Base-by-base conservation (phyloP, 2,888 invertebrate genomes). In the Archips crataeganus region DNA sequence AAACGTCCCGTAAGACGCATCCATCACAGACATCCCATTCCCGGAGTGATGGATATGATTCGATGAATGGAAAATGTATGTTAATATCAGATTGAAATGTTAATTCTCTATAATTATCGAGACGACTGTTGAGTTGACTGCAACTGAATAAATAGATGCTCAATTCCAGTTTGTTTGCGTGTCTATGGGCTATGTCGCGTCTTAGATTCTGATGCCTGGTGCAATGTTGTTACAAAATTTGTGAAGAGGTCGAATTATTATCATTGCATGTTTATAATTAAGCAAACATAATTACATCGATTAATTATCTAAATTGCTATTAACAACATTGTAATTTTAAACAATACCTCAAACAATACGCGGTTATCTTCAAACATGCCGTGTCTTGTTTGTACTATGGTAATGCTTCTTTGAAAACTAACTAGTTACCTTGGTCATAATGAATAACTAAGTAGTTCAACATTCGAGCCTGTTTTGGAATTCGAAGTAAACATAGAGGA, bases 61-160 rank as follows among this genome's bases (percentile, higher is more conserved):
- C 78, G 78, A 89, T 92, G 90, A 92, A 94, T 92, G 84, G 84
- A 81, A 84, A 70, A 90, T 87, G 84, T 92, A 93, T 94, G 92
- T 79, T 90, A 93, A 94, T 93, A 74, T 77, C 77, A 84, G 86
- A 93, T 94, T 90, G 89, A 90, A 85, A 93, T 94, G 92, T 85
- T 90, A 94, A 94, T 93, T 84, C 83, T 77, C 85, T 79, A 88
- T 88, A 88, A 90, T 92, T 87, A 91, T 88, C 82, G 81, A 85
- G 83, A 85, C 78, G 83, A 84, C 85, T 84, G 60, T 74, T 62
- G 61, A 78, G 77, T 74, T 62, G 61, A 78, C 76, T 82, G 81
- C 85, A 86, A 82, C 85, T 87, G 89, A 85, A 88, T 90, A 88
- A 87, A 90, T 86, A 87, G 79, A 79, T 88, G 86, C 78, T 83